Evolutionary conservation across 2,113 vertebrate genomes (phyloP), one percentile per base, ranked within the genome.

Genomic region (human): DNA sequence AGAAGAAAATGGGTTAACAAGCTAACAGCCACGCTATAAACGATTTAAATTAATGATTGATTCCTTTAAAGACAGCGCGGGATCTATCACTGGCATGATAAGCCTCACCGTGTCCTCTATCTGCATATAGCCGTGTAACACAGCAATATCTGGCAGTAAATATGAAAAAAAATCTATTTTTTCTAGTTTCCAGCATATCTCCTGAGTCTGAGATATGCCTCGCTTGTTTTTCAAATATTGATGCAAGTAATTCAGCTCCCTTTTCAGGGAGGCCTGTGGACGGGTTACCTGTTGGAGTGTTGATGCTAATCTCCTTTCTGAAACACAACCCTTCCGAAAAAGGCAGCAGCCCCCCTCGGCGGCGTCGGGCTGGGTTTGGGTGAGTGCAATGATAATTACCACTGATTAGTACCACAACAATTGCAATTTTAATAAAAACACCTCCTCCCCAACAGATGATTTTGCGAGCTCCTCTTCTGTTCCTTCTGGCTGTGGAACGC

Each of bases 1-100:
- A 23, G 66, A 52, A 93, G 52, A 75, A 59, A 76, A 94, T 85
- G 98, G 89, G 50, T 61, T 97, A 70, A 92, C 79, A 94, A 68
- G 55, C 96, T 70, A 70, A 70, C 75, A 73, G 94, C 93, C 93
- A 18, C 90, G 96, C 95, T 96, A 20, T 93, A 96, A 98, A 98
- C 98, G 3, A 98, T 98, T 98, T 98, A 97, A 98, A 98, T 98
- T 97, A 98, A 98, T 98, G 98, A 98, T 98, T 98, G 98, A 98
- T 98, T 97, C 96, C 97, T 97, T 97, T 97, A 98, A 98, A 97
- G 97, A 70, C 93, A 89, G 83, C 4, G 55, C 90, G 83, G 97
- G 98, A 98, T 98, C 98, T 98, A 97, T 99, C 98, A 93, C 23
- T 22, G 66, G 96, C 48, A 61, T 86, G 98, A 98, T 98, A 98